These are phyloP conservation scores for Galerucella calmariensis DNA, from an alignment of 2,888 invertebrate genomes.

Conservation along the genomic window DNA sequence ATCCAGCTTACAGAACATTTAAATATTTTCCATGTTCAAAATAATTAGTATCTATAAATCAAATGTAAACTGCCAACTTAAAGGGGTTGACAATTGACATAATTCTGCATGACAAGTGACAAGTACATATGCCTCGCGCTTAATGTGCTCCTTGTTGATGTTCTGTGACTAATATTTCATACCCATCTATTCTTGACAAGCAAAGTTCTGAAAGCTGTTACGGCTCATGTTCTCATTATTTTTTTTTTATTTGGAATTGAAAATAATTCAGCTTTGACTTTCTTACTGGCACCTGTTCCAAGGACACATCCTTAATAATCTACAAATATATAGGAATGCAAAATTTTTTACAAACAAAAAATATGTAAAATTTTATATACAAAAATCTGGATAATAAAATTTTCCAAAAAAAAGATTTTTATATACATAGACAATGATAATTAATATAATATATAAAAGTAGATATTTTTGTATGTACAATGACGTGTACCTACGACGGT, in stretches of 20 bases:
- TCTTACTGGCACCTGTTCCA: conserved; percentile 56
- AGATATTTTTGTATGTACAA: not conserved
- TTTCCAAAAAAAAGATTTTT: conserved; percentile 7
- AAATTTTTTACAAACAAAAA: conserved; percentile 34
- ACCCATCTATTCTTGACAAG: not conserved
- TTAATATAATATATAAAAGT: not conserved
- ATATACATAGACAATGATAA: conserved; percentile 11
- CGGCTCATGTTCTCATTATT: conserved; percentile 11
- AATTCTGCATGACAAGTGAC: too few species aligned
- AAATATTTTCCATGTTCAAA: not conserved
- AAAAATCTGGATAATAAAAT: conserved; percentile 23
- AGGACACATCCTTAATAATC: conserved; percentile 43
- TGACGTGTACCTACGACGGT: not conserved
- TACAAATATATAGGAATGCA: conserved; percentile 45
- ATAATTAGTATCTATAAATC: too few species aligned
- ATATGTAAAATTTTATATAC: conserved; percentile 38
- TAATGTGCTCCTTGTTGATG: too few species aligned
- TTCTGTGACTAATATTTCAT: too few species aligned
- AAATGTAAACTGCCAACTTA: too few species aligned
- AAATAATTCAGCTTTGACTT: conserved; percentile 50
- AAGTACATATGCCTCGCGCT: not conserved
- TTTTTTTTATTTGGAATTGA: conserved; percentile 43
- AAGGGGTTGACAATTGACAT: too few species aligned
- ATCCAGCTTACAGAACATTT: not conserved
- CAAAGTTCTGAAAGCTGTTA: not conserved